Conservation (phyloP, 2,888 invertebrate species). For the Petrophora chlorosata region DNA sequence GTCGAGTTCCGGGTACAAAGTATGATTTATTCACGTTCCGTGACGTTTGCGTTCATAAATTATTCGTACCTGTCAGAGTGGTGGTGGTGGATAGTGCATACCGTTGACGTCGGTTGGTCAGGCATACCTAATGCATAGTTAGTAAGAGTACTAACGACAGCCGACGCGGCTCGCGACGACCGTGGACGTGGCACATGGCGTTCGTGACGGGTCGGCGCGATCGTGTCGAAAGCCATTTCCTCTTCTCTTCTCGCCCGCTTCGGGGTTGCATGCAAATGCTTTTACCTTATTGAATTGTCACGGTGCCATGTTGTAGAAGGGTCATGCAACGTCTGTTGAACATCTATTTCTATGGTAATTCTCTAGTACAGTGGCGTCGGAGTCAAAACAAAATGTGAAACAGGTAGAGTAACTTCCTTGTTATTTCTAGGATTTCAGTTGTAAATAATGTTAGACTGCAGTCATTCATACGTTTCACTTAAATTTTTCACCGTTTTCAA, state of each 20-base stretch:
- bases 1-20: not conserved
- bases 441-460: too few species aligned
- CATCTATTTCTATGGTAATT: slow-evolving; percentile 9
- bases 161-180: slow-evolving; percentile 1
- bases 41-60: slow-evolving; percentile 5
- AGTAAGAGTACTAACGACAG: slow-evolving; percentile 9
- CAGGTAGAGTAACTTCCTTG: not conserved
- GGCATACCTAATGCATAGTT: slow-evolving; percentile 22
- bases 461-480: too few species aligned
- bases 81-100: slow-evolving; percentile 3
- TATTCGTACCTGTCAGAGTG: slow-evolving; percentile 2
- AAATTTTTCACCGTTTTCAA: too few species aligned
- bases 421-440: not conserved
- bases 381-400: not conserved
- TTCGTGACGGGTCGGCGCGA: slow-evolving; percentile 21
- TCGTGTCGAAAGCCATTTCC: slow-evolving; percentile 27
- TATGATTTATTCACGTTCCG: slow-evolving; percentile 2
- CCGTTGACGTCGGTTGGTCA: not conserved
- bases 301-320: slow-evolving; percentile 1
- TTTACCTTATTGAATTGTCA: slow-evolving; percentile 29
- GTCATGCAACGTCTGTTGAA: slow-evolving; percentile 7
- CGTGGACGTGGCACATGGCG: slow-evolving; percentile 8
- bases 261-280: slow-evolving; percentile 24
- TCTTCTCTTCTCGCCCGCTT: slow-evolving; percentile 18
- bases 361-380: not conserved